A percentile compares a stretch with the other conserved stretches of the same genome.
Evolutionary conservation across 2,113 vertebrate genomes (phyloP).

Genomic region (Falcunculus frontatus): DNA sequence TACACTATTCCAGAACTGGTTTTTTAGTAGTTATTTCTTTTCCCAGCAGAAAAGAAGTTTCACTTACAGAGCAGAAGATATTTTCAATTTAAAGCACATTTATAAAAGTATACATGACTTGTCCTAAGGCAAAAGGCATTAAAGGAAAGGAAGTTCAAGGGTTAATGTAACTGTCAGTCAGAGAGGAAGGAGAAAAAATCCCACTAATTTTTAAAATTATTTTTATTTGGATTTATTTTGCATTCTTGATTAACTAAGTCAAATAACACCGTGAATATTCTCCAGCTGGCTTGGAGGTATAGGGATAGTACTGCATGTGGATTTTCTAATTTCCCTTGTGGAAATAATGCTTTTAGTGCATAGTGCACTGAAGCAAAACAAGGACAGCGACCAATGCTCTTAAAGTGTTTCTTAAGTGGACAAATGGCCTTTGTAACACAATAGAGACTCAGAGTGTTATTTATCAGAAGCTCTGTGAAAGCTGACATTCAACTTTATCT

Average conservation of each 20-base stretch:
- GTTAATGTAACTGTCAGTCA: background rate
- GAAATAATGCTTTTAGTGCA: conserved; percentile 11
- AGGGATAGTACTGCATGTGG: background rate
- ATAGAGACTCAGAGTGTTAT: background rate
- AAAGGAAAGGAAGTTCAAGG: background rate
- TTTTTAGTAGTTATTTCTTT: background rate
- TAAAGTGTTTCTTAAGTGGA: background rate
- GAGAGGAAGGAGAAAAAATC: background rate
- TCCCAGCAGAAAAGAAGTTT: background rate
- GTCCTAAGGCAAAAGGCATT: background rate
- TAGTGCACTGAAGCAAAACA: background rate
- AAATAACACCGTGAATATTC: background rate
- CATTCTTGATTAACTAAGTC: background rate
- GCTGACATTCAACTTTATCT: background rate
- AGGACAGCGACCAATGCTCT: background rate
- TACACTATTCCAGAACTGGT: background rate
- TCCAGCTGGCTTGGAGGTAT: background rate
- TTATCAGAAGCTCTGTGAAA: background rate
- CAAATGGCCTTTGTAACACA: background rate
- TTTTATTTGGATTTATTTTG: background rate
- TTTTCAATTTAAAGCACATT: background rate
- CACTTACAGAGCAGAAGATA: background rate
- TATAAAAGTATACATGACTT: background rate
- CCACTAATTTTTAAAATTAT: background rate
- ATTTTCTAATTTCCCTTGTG: conserved; percentile 1